Conservation (phyloP, 2,888 invertebrate genomes). For the Mythimna lalbum region DNA sequence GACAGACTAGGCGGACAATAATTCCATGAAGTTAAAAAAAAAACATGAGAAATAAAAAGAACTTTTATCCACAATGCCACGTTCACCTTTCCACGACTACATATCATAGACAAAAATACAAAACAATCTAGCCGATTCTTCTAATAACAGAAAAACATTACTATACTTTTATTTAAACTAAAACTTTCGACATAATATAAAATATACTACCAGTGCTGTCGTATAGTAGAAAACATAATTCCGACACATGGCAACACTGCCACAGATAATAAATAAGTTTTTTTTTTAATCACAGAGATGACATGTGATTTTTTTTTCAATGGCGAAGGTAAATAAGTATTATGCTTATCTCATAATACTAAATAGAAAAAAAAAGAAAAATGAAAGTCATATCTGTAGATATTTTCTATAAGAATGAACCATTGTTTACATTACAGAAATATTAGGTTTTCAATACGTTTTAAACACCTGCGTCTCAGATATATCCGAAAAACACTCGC, state of each 20-base stretch:
- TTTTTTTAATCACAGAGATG: constrained; percentile 41
- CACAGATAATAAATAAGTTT: constrained; percentile 48
- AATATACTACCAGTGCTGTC: constrained; percentile 27
- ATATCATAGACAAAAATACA: constrained; percentile 23
- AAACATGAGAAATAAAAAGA: neutral
- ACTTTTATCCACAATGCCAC: constrained; percentile 5
- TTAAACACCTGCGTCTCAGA: neutral
- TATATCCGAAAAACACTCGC: no score
- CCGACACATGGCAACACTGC: constrained; percentile 50
- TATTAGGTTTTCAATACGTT: neutral
- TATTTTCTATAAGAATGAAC: neutral
- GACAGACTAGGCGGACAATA: constrained; percentile 18
- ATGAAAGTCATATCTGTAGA: constrained; percentile 23
- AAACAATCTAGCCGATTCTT: constrained; percentile 56
- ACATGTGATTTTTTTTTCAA: constrained; percentile 32
- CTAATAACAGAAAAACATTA: constrained; percentile 51
- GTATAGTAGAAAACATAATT: constrained; percentile 1
- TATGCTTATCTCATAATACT: constrained; percentile 53
- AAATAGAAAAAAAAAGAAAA: constrained; percentile 30
- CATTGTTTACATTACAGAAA: neutral
- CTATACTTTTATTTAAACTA: constrained; percentile 36
- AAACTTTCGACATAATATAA: constrained; percentile 41
- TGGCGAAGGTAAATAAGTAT: constrained; percentile 44
- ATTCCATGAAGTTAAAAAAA: neutral
- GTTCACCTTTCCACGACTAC: constrained; percentile 13